These are phyloP conservation scores for Nyctereutes procyonoides DNA, from an alignment of 2,113 vertebrate species.

Conservation along the genomic window DNA sequence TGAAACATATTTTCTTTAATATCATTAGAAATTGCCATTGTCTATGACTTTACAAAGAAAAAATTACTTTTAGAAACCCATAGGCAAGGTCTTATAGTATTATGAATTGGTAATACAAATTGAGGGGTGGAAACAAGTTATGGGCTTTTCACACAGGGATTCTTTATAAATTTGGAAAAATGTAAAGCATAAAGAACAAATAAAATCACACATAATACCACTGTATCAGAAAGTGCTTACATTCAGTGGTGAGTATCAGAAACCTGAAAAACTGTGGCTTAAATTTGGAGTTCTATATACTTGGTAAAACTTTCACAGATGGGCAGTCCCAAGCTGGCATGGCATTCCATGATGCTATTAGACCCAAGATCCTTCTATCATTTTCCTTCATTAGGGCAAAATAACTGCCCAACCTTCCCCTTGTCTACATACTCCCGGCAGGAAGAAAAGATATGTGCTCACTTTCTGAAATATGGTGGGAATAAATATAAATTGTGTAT, in stretches of 20 bases:
- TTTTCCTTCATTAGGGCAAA: not conserved
- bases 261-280: not conserved
- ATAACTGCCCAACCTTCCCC: not conserved
- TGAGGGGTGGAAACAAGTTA: not conserved
- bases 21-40: not conserved
- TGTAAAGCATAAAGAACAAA: not conserved
- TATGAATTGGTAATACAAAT: not conserved
- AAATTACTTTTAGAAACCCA: not conserved
- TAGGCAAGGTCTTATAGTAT: not conserved
- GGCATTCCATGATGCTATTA: fast-evolving
- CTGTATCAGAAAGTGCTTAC: not conserved
- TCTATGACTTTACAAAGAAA: not conserved
- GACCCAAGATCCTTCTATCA: not conserved
- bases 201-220: not conserved
- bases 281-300: not conserved
- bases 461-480: not conserved
- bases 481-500: not conserved
- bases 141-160: not conserved
- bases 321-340: not conserved
- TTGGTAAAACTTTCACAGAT: not conserved
- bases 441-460: not conserved
- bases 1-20: not conserved
- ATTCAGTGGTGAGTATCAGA: not conserved
- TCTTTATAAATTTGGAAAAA: not conserved
- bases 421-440: not conserved